Evolutionary conservation across 2,113 vertebrate genomes (phyloP).

Genomic region (Alethe diademata): DNA sequence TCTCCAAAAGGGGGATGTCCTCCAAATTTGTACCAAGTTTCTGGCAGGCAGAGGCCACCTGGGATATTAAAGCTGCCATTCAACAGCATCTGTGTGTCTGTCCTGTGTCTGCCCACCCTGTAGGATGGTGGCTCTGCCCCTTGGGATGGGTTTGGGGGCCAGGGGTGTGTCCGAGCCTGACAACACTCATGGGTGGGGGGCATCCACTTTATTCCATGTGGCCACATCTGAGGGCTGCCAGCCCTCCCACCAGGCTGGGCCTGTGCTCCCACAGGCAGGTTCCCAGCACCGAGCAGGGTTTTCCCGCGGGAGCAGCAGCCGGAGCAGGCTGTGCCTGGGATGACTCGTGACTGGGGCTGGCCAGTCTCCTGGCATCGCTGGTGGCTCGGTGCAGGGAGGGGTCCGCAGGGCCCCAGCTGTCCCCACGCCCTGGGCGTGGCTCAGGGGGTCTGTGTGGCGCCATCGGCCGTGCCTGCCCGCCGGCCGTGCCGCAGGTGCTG

Average conservation of each 20-base stretch:
- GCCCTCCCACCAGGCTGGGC: neutral
- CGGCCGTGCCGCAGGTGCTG: slow-evolving; percentile 74
- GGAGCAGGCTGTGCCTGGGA: fast-evolving
- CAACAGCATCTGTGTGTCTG: neutral
- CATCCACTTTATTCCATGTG: neutral
- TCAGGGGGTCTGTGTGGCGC: neutral
- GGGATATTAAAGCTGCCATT: neutral
- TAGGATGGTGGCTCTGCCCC: too few relatives aligned
- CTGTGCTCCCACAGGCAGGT: neutral
- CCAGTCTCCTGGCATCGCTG: fast-evolving
- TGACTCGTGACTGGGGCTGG: neutral
- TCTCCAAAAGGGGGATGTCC: neutral
- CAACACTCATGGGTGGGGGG: fast-evolving
- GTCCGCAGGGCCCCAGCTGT: neutral
- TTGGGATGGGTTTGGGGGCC: neutral
- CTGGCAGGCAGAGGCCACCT: neutral
- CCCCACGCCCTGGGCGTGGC: fast-evolving
- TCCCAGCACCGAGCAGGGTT: neutral
- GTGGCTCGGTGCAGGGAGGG: neutral
- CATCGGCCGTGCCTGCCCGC: neutral
- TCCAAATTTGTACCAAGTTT: neutral
- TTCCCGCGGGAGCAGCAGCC: neutral
- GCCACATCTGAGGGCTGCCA: neutral
- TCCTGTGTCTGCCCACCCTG: neutral
- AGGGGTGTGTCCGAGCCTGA: fast-evolving